A percentile compares a stretch with the other conserved stretches of the same genome.
Evolutionary conservation across 2,888 invertebrate genomes (phyloP).

Genomic region (Tiphia femorata): DNA sequence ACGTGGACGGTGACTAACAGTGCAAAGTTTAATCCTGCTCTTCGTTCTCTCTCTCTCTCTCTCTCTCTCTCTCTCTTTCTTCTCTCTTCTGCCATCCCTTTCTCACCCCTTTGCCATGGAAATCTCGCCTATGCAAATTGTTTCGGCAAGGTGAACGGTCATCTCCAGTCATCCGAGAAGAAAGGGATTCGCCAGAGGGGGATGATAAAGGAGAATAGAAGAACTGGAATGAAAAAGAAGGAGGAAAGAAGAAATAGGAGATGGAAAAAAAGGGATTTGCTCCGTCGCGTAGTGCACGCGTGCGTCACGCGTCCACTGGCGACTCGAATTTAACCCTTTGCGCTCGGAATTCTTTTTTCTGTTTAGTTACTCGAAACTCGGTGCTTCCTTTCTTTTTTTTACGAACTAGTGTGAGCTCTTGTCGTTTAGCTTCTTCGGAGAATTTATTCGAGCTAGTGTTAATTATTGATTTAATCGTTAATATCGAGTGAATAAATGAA

Average conservation of each 20-base stretch:
- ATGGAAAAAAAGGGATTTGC: no score
- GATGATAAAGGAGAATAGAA: neutral
- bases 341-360: no score
- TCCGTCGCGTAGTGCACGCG: no score
- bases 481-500: no score
- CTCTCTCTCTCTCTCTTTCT: neutral
- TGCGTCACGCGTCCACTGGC: no score
- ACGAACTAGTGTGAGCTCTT: no score
- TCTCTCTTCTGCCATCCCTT: neutral
- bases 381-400: no score
- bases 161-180: conserved; percentile 13
- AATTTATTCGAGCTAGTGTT: no score
- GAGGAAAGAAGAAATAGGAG: neutral
- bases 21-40: conserved; percentile 51
- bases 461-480: no score
- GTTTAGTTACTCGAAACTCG: no score
- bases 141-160: conserved; percentile 31
- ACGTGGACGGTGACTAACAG: conserved; percentile 49
- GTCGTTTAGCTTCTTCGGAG: no score
- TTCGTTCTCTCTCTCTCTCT: conserved; percentile 6
- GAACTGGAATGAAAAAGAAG: neutral
- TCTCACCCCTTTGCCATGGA: conserved; percentile 30
- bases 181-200: neutral
- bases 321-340: no score
- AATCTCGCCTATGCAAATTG: conserved; percentile 46